Evolutionary conservation across 2,113 vertebrate species (phyloP).

Genomic region (Pica pica): DNA sequence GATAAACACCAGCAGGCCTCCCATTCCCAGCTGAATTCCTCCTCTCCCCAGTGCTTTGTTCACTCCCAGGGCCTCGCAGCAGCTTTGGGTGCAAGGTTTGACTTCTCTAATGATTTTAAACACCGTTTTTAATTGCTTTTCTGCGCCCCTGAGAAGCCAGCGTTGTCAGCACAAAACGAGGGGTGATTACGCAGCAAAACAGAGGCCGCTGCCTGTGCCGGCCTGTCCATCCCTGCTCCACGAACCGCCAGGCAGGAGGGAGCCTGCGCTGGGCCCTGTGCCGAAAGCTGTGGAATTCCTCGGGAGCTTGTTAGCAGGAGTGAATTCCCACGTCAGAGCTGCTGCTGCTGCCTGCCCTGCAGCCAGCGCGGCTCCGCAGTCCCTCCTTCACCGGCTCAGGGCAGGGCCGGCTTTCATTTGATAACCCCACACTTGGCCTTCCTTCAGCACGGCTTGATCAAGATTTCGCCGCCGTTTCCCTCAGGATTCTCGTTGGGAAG

Average conservation of each 20-base stretch:
- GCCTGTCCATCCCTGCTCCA: background rate
- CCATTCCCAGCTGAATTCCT: background rate
- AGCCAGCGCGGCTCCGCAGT: conserved; percentile 10
- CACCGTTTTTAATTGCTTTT: conserved; percentile 14
- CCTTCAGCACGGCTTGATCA: background rate
- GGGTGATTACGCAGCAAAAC: background rate
- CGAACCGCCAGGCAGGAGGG: background rate
- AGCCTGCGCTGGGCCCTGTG: background rate
- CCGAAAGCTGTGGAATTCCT: background rate
- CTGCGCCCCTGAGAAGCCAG: background rate
- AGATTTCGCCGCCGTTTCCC: background rate
- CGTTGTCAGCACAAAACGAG: background rate
- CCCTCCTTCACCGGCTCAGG: background rate
- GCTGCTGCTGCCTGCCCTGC: conserved; percentile 27
- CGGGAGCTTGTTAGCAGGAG: conserved; percentile 12
- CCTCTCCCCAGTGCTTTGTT: background rate
- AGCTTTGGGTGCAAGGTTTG: background rate
- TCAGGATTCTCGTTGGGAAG: conserved; percentile 15
- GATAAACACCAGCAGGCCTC: background rate
- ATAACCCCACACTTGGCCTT: background rate
- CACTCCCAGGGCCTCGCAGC: background rate
- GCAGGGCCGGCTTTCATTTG: background rate
- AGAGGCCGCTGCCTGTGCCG: background rate
- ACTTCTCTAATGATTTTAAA: background rate
- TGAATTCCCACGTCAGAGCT: background rate